Percentiles rank a stretch among this genome's conserved stretches.
These are phyloP conservation scores for Orthonychiurus folsomi DNA, from an alignment of 2,888 invertebrate species.

Conservation along the genomic window DNA sequence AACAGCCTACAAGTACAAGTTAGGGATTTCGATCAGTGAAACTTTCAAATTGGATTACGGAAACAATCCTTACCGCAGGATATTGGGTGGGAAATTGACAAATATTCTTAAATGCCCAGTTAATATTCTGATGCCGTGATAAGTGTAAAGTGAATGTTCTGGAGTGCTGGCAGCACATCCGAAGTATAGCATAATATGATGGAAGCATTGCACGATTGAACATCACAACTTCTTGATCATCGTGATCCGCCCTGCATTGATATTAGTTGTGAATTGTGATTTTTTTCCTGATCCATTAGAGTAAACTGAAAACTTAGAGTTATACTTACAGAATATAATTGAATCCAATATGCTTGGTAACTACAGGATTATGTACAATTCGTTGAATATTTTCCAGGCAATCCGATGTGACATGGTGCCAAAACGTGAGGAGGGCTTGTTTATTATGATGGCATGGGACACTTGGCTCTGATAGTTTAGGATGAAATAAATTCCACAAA, in stretches of 20 bases:
- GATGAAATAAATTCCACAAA: slow-evolving; percentile 89
- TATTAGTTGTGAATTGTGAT: background rate
- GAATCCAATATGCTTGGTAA: slow-evolving; percentile 89
- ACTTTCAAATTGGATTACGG: no score
- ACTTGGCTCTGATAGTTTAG: slow-evolving; percentile 84
- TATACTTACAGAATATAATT: slow-evolving; percentile 89
- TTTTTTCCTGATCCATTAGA: background rate
- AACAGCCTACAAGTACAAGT: slow-evolving; percentile 56
- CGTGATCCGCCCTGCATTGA: slow-evolving; percentile 69
- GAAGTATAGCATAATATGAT: slow-evolving; percentile 78
- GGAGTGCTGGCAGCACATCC: slow-evolving; percentile 84
- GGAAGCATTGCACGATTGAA: slow-evolving; percentile 91
- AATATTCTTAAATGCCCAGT: slow-evolving; percentile 94
- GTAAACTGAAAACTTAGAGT: no score
- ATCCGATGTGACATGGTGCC: slow-evolving; percentile 86
- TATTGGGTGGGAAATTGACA: slow-evolving; percentile 93
- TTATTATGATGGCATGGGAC: slow-evolving; percentile 93
- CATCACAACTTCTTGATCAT: slow-evolving; percentile 87
- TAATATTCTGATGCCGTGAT: slow-evolving; percentile 86
- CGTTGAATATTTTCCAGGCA: slow-evolving; percentile 86
- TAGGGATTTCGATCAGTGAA: no score
- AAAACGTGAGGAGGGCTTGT: slow-evolving; percentile 81
- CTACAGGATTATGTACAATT: slow-evolving; percentile 74
- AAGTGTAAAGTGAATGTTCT: slow-evolving; percentile 73
- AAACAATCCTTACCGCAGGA: slow-evolving; percentile 54